These are phyloP conservation scores for Vanessa tameamea DNA, from an alignment of 1,140 invertebrate genomes.

Conservation along the genomic window DNA sequence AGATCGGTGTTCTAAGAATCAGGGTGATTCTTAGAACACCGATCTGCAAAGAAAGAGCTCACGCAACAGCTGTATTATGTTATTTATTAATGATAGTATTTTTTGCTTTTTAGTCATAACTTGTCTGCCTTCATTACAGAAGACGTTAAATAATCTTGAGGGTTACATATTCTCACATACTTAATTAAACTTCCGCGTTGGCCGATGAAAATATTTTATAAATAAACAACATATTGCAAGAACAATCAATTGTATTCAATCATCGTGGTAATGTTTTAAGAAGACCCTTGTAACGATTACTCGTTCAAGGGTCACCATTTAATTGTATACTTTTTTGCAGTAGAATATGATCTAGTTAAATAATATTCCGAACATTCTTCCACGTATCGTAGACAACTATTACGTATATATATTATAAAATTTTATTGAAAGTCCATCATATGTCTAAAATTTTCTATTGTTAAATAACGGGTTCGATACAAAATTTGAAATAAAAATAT, in stretches of 20 bases:
- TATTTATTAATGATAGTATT: not conserved
- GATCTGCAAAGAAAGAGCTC: no score
- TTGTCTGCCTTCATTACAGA: not conserved
- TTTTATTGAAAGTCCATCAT: no score
- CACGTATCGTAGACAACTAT: no score
- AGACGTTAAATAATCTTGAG: not conserved
- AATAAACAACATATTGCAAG: conserved; percentile 10
- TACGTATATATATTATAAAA: no score
- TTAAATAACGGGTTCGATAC: no score
- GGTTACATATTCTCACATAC: conserved; percentile 23
- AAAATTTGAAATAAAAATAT: no score
- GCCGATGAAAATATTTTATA: conserved; percentile 36
- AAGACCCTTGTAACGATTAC: not conserved
- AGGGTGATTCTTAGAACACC: no score
- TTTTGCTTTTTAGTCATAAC: not conserved
- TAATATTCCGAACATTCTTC: no score
- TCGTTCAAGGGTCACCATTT: not conserved
- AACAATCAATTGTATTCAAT: conserved; percentile 30
- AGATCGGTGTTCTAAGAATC: no score
- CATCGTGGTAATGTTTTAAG: conserved; percentile 4
- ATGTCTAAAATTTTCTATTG: no score
- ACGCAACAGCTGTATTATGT: not conserved
- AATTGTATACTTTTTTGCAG: not conserved
- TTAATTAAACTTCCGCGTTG: conserved; percentile 34
- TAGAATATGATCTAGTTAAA: no score